Percentiles rank a stretch among this genome's conserved stretches.
phyloP scores from a whole-genome alignment of 2,113 vertebrate genomes.

The Heterotis niloticus region DNA sequence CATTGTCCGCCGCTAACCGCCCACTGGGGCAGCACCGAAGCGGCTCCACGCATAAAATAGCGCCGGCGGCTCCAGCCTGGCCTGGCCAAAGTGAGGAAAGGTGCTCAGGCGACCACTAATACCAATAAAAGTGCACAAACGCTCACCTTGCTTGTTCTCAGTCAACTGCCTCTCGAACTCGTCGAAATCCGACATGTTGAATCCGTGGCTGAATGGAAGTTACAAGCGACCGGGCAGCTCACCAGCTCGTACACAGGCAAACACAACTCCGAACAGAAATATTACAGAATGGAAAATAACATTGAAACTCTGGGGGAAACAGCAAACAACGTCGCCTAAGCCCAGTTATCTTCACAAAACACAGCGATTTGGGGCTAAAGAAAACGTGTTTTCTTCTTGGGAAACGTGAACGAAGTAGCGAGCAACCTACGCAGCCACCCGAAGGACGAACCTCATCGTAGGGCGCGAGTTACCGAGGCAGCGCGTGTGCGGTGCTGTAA shows the following conservation, averaged over 20 bases:
- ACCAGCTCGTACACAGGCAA: conserved; percentile 6
- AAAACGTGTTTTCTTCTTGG: conserved; percentile 1
- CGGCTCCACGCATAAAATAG: background rate
- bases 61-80: background rate
- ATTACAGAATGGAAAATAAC: conserved; percentile 10
- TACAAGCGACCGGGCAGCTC: conserved; percentile 31
- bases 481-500: too few relatives aligned
- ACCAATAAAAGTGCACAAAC: background rate
- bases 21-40: background rate
- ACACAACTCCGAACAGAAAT: background rate
- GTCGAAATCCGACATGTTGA: conserved; percentile 84
- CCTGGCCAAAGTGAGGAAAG: background rate
- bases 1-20: background rate
- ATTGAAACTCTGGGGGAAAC: background rate
- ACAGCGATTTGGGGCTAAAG: background rate
- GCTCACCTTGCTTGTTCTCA: conserved; percentile 82
- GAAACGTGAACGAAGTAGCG: conserved; percentile 1
- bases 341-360: background rate
- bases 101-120: background rate
- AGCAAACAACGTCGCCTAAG: background rate
- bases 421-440: background rate
- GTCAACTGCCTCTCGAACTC: conserved; percentile 85
- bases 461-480: background rate
- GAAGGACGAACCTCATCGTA: conserved; percentile 5
- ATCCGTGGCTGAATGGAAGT: conserved; percentile 47